Base-by-base conservation (phyloP, 2,797 vertebrate genomes). In the Rhinichthys osculus region DNA sequence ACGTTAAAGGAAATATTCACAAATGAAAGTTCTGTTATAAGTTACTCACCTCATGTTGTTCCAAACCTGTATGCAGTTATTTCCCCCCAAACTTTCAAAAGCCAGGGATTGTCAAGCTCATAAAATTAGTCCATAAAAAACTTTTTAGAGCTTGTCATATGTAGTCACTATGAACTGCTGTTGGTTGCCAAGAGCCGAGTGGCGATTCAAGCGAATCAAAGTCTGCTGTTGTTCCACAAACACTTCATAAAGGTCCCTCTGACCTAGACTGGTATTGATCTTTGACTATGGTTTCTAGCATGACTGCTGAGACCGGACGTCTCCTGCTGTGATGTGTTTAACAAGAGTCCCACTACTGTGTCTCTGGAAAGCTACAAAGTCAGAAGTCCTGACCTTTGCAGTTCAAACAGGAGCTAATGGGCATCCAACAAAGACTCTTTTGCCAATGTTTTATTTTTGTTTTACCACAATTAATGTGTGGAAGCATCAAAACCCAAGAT, bases 261-360 rank as follows among this genome's bases (percentile, higher is more conserved):
- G 83, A 88, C 33, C 78, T 86, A 67, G 79, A 89, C 73, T 2
- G 19, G 19, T 78, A 88, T 89, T 87, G 88, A 88, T 89, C 71
- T 85, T 77, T 83, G 73, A 59, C 81, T 81, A 64, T 73, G 79
- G 42, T 79, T 42, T 82, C 62, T 40, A 64, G 72, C 33, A 14
- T 62, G 78, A 5, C 81, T 17, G 44, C 23, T n/a, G 80, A 86
- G 79, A 79, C 85, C 80, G 78, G 84, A 83, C 30, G 23, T 67
- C 69, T 83, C 87, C 83, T 40, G 57, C 82, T 80, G 79, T 40
- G 82, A 80, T 30, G 77, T 57, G 72, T 88, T 90, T 89, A 85
- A 88, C 78, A 77, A 77, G 79, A 38, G 42, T 27, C 73, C 57
- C 66, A 70, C n/a, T 66, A 30, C n/a, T 66, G 27, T 40, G 33